phyloP scores from a whole-genome alignment of 1,140 invertebrate genomes.

The Akabosia matsudoensis region DNA sequence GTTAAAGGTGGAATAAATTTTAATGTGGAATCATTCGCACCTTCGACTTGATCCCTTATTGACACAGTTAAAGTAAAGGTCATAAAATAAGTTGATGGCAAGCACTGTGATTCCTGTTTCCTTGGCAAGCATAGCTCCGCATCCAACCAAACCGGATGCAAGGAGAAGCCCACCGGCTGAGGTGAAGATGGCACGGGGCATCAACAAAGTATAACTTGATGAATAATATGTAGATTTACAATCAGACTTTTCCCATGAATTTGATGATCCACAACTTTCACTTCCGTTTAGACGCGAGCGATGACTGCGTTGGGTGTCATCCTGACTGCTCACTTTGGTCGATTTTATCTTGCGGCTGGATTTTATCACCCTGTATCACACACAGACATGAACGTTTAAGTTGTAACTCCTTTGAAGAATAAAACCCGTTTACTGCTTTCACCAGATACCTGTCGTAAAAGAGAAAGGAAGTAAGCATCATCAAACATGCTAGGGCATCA shows the following conservation, averaged over 20 bases:
- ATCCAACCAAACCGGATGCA: slow-evolving; percentile 59
- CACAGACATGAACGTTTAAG: not conserved
- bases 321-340: not conserved
- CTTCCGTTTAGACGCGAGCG: not conserved
- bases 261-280: not conserved
- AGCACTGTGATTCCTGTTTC: slow-evolving; percentile 85
- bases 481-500: slow-evolving; percentile 76
- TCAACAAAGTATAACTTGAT: not conserved
- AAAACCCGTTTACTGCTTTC: too few species aligned
- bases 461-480: slow-evolving; percentile 76
- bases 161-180: slow-evolving; percentile 9
- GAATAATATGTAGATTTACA: not conserved
- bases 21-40: slow-evolving; percentile 28
- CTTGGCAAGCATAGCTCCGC: slow-evolving; percentile 84
- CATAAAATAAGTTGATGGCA: slow-evolving; percentile 67
- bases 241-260: too few species aligned
- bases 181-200: not conserved
- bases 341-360: not conserved
- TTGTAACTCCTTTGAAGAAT: not conserved
- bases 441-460: slow-evolving; percentile 74
- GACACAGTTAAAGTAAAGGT: slow-evolving; percentile 67
- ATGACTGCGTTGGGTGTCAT: not conserved
- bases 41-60: slow-evolving; percentile 62
- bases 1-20: not conserved
- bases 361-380: not conserved